Evolutionary conservation across 2,888 invertebrate genomes (phyloP), one percentile per base, ranked within the genome.

Genomic region (Amblyteles armatorius): DNA sequence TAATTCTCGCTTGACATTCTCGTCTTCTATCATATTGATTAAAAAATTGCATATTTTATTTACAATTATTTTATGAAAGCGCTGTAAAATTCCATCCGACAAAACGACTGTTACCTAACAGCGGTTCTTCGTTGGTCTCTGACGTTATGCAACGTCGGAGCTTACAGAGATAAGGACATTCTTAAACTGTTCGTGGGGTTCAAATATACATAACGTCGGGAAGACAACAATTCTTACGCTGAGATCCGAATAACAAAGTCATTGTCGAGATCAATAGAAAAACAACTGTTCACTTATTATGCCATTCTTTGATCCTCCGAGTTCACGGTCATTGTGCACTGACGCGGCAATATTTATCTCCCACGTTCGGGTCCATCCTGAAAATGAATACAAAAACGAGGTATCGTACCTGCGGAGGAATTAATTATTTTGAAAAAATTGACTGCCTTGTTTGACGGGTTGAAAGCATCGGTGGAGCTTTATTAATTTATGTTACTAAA

Each of bases 401-500:
- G 5, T 33, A 22, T 69, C 19, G 4, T 57, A 11, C 0, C 1
- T 16, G 60, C 11, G 1, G 7, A 52, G 2, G 9, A 72, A 65
- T 52, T 22, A 7, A 7, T 50, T 22, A 40, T 36, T 36, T 9
- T 29, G 29, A 1, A 36, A 65, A 65, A 33, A 33, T n/a, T 7
- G 36, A 22, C 44, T 22, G 19, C n/a, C 26, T 26, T 22, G n/a
- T 36, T 57, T 6, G 11, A 71, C 22, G 50, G 2, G 44, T 36
- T 26, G 33, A n/a, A 22, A 36, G 16, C 5, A 16, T 13, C 16
- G 29, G 19, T 11, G 11, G 5, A n/a, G 29, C 50, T 71, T 79
- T 65, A 78, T 84, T 71, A 74, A 50, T 82, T 65, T 68, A 65
- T 48, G 26, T 77, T 65, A 81, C 69, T 67, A 79, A 52, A 65